These are phyloP conservation scores for Alectura lathami DNA, from an alignment of 2,113 vertebrate species.

Conservation along the genomic window DNA sequence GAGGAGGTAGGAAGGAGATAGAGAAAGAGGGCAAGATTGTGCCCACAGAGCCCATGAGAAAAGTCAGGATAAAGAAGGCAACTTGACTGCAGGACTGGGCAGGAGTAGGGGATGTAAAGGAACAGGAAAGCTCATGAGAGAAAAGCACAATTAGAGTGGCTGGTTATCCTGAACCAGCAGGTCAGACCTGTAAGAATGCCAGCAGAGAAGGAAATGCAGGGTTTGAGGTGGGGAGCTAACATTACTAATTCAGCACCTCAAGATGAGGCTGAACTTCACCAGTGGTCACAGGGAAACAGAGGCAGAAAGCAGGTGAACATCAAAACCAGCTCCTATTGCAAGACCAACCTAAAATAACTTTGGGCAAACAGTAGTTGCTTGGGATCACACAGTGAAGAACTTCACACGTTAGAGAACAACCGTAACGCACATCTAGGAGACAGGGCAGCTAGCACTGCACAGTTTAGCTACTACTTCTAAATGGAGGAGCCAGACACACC, in stretches of 20 bases:
- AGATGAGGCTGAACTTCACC: not conserved
- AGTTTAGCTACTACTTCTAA: not conserved
- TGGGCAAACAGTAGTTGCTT: not conserved
- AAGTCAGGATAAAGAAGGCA: not conserved
- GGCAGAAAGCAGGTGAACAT: not conserved
- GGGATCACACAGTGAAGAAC: not conserved
- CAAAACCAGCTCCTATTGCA: fast-evolving
- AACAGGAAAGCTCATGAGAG: not conserved
- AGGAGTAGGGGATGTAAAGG: not conserved
- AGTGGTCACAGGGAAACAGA: not conserved
- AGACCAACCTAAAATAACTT: not conserved
- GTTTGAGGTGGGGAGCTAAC: not conserved
- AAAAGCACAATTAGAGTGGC: not conserved
- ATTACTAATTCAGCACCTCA: no score
- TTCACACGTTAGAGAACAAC: not conserved
- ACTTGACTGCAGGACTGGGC: not conserved
- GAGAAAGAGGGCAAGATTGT: not conserved
- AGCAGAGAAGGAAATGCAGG: not conserved
- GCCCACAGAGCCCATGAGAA: not conserved
- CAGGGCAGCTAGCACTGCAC: not conserved
- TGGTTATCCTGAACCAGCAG: not conserved
- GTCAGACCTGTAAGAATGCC: not conserved
- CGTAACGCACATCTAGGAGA: not conserved
- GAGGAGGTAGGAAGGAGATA: not conserved
- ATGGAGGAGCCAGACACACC: not conserved